These are phyloP conservation scores for Xiphias gladius DNA, from an alignment of 2,113 vertebrate species.

Conservation along the genomic window DNA sequence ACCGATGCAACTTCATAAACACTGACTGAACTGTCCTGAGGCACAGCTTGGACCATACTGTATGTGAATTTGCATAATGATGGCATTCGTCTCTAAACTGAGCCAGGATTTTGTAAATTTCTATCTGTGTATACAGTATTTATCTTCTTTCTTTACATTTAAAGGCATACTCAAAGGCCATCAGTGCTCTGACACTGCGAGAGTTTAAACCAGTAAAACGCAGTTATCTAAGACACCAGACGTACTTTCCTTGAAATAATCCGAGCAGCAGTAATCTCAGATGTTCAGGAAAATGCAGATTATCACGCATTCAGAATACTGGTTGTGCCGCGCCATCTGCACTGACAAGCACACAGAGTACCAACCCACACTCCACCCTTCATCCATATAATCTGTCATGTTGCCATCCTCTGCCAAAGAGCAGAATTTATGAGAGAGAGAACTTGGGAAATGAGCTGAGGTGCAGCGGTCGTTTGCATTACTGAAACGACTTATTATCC, in stretches of 20 bases:
- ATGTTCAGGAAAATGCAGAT: conserved; percentile 57
- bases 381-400: conserved; percentile 35
- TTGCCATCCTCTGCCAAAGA: background rate
- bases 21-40: background rate
- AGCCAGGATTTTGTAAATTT: background rate
- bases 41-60: too few species aligned
- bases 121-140: too few species aligned
- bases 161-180: background rate
- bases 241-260: conserved; percentile 60
- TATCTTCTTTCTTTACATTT: background rate
- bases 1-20: background rate
- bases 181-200: background rate
- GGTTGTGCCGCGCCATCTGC: conserved; percentile 49
- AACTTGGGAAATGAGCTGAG: background rate
- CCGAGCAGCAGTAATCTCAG: conserved; percentile 44
- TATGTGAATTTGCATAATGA: too few species aligned
- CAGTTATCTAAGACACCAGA: conserved; percentile 29
- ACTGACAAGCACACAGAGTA: conserved; percentile 20
- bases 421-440: conserved; percentile 1
- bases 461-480: background rate
- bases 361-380: background rate
- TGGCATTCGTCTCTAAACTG: background rate
- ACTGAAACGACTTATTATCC: background rate
- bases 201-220: conserved; percentile 3
- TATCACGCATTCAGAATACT: conserved; percentile 22